Base-by-base conservation (phyloP, 2,888 invertebrate species). In the Stegana nigrithorax region DNA sequence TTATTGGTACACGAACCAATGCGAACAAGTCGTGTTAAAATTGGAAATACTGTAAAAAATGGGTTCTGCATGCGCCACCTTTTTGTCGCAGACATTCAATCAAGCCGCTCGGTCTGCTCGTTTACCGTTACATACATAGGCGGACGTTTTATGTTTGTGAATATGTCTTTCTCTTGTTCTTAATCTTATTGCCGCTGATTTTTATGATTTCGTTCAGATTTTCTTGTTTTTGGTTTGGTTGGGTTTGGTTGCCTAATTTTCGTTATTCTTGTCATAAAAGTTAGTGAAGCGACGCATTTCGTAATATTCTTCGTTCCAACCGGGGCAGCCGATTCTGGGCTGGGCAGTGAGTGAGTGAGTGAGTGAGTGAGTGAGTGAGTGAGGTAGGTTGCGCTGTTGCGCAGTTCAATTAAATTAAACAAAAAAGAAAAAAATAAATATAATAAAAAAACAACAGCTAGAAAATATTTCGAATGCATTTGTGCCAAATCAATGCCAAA, bases 401-500 rank as follows among this genome's bases (percentile, higher is more conserved):
- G n/a, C n/a, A n/a, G n/a, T n/a, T n/a, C n/a, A n/a, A n/a, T n/a
- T 29, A 29, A 29, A 29, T 14, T n/a, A 12, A 4, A 42, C 42
- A 42, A 2, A 17, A 39, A 42, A 6, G 17, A 42, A 29, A 5
- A 29, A 29, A 50, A 50, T 2, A 10, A 50, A 50, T 26, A 51
- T 39, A 39, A n/a, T 6, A 51, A 27, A 51, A 26, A 51, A 51
- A 29, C 1, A 51, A 51, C 27, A 8, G 23, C 19, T n/a, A n/a
- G n/a, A 26, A 36, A n/a, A n/a, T n/a, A n/a, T n/a, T 55, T 32
- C n/a, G 32, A 26, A 55, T 36, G 53, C n/a, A 55, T 55, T 55
- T 32, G 53, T 29, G 53, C 53, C 53, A 55, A 55, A 55, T 55
- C 53, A 55, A 55, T 55, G 53, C 51, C 65, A 32, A 73, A 69